phyloP scores from a whole-genome alignment of 35 echinoderm and acorn worm species.

The Anneissia japonica region DNA sequence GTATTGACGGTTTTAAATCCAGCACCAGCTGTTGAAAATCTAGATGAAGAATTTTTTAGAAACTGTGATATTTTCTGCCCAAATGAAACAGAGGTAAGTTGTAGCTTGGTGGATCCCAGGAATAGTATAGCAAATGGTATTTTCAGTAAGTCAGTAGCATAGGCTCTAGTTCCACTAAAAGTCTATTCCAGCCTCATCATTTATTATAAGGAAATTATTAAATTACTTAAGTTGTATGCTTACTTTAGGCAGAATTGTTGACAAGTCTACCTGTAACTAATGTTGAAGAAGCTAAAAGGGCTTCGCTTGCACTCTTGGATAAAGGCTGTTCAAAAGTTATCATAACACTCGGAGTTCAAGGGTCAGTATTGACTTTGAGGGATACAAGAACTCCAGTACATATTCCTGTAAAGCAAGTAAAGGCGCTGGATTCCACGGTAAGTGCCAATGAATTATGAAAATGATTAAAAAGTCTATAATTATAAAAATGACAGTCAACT shows the following conservation, averaged over 20 bases:
- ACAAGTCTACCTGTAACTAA: constrained; percentile 65
- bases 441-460: too few species aligned
- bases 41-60: constrained; percentile 57
- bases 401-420: constrained; percentile 50
- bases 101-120: too few species aligned
- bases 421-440: constrained; percentile 70
- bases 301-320: constrained; percentile 50
- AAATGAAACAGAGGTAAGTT: constrained; percentile 76
- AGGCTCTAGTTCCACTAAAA: too few species aligned
- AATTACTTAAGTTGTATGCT: too few species aligned
- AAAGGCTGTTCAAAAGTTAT: constrained; percentile 75
- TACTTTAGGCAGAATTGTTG: constrained; percentile 57
- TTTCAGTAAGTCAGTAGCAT: too few species aligned
- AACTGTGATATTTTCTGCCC: constrained; percentile 63
- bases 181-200: too few species aligned
- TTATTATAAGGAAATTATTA: too few species aligned
- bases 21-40: constrained; percentile 59
- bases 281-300: constrained; percentile 77
- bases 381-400: constrained; percentile 50
- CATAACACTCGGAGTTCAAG: constrained; percentile 76
- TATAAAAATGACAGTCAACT: too few species aligned
- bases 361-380: constrained; percentile 41
- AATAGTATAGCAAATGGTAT: background rate
- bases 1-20: constrained; percentile 77
- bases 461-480: too few species aligned